phyloP scores from a whole-genome alignment of 92 coral and sea anemone genomes.

The Bergia puertoricense region DNA sequence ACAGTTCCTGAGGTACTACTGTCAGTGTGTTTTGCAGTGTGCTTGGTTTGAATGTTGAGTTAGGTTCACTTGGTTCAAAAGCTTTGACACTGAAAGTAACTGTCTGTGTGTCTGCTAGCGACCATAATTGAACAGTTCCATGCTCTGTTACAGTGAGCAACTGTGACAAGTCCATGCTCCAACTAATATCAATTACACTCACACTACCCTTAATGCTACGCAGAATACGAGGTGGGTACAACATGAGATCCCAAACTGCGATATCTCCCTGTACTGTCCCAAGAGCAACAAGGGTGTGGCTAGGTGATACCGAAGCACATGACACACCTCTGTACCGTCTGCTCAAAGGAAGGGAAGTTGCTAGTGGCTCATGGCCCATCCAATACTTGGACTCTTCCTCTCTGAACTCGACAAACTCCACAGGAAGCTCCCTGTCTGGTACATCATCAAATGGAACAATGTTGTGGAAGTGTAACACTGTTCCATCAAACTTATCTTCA shows the following conservation, averaged over 20 bases:
- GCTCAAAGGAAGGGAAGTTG: slow-evolving; percentile 65
- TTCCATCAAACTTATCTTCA: slow-evolving; percentile 76
- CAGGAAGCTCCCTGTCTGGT: slow-evolving; percentile 54
- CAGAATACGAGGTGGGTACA: slow-evolving; percentile 78
- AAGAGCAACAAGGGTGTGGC: slow-evolving; percentile 71
- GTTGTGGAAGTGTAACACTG: slow-evolving; percentile 64
- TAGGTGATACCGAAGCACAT: slow-evolving; percentile 66
- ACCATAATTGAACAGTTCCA: slow-evolving; percentile 77
- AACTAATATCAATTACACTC: slow-evolving; percentile 55
- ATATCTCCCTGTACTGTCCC: slow-evolving; percentile 83
- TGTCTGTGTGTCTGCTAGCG: slow-evolving; percentile 55
- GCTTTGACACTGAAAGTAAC: slow-evolving; percentile 64
- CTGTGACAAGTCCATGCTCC: slow-evolving; percentile 68
- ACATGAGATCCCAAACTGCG: slow-evolving; percentile 70
- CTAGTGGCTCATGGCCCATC: slow-evolving; percentile 55
- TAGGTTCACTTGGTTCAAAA: slow-evolving; percentile 76
- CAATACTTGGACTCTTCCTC: slow-evolving; percentile 76
- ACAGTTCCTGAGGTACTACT: slow-evolving; percentile 55
- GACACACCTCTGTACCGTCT: slow-evolving; percentile 76
- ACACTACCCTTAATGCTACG: slow-evolving; percentile 63
- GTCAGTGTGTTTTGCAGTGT: slow-evolving; percentile 48
- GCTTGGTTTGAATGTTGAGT: slow-evolving; percentile 63
- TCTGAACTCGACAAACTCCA: slow-evolving; percentile 60
- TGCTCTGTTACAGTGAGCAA: slow-evolving; percentile 61
- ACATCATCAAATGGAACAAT: slow-evolving; percentile 58